phyloP scores from a whole-genome alignment of 2,888 invertebrate genomes.

The Deilephila porcellus region DNA sequence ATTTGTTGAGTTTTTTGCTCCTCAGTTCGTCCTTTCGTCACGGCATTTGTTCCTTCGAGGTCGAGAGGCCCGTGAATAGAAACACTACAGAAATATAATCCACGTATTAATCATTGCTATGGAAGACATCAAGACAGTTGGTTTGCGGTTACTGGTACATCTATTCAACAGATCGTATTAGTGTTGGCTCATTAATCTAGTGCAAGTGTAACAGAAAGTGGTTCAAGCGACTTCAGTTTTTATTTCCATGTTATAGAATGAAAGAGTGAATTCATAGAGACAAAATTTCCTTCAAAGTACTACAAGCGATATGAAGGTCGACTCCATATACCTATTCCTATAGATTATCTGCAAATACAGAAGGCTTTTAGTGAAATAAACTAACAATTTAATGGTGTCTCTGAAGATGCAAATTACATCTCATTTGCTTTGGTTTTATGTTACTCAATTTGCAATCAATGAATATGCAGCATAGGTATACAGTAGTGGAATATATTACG shows the following conservation, averaged over 20 bases:
- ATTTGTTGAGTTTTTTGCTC: constrained; percentile 53
- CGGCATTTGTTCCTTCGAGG: constrained; percentile 60
- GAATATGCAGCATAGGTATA: too few relatives aligned
- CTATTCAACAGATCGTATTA: background rate
- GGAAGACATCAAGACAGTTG: background rate
- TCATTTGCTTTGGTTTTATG: background rate
- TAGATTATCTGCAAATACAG: too few relatives aligned
- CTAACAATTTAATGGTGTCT: too few relatives aligned
- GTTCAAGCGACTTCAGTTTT: too few relatives aligned
- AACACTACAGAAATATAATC: constrained; percentile 44
- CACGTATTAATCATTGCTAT: constrained; percentile 13
- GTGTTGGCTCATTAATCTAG: background rate
- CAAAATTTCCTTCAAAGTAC: too few relatives aligned
- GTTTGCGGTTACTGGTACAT: constrained; percentile 14
- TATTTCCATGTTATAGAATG: too few relatives aligned
- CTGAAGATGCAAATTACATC: too few relatives aligned
- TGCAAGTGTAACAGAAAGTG: too few relatives aligned
- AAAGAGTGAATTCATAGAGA: too few relatives aligned
- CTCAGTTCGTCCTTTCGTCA: constrained; percentile 64
- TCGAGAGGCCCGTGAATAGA: constrained; percentile 58
- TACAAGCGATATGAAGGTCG: too few relatives aligned
- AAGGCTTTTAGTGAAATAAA: too few relatives aligned
- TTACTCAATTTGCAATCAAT: background rate
- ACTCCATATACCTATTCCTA: too few relatives aligned
- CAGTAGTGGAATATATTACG: background rate